Base-by-base conservation (phyloP, 2,797 vertebrate genomes). In the Otus scops region DNA sequence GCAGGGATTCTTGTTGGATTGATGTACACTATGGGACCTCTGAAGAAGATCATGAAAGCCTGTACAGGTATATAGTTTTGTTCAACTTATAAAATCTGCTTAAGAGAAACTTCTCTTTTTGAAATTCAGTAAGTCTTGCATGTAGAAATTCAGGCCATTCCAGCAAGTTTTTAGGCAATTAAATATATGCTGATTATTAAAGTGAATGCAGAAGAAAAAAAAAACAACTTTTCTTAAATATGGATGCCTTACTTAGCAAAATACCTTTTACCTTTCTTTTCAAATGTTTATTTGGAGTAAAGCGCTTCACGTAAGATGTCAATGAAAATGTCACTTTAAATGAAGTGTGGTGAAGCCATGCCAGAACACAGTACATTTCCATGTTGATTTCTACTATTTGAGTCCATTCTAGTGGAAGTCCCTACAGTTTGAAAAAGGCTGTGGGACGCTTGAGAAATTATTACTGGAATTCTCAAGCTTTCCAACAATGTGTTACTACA, bases 1-100 rank as follows among this genome's bases (percentile, higher is more conserved):
- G 97, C 99, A 17, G 99, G 99, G 11, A 99, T 99, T 97, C 98
- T 99, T 77, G 99, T 99, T 89, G 99, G 99, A 77, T 94, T 99
- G 75, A 98, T 99, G 94, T 99, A 99, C 94, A 99, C 98, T 1
- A 71, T 92, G 2, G 99, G 99, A 70, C 99, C 99, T 20, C 98
- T 99, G 96, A 98, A 98, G 97, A 97, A 76, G 34, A 82, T 99
- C 90, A 99, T 99, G 99, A 93, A 97, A 91, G 95, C 53, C 21
- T 98, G 97, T 97, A 96, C 98, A 99, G 99, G 99, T 99, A 87
- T 30, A 15, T 27, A 67, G 9, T 56, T 85, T 32, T 56, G 48
- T 71, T 91, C 54, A 32, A 24, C 86, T 78, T 84, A 41, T 67
- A 22, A 82, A 38, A 56, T 67, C 21, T 69, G 36, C 9, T 3